Evolutionary conservation across 2,797 vertebrate genomes (phyloP).

Genomic region (Neostethus bicornis): DNA sequence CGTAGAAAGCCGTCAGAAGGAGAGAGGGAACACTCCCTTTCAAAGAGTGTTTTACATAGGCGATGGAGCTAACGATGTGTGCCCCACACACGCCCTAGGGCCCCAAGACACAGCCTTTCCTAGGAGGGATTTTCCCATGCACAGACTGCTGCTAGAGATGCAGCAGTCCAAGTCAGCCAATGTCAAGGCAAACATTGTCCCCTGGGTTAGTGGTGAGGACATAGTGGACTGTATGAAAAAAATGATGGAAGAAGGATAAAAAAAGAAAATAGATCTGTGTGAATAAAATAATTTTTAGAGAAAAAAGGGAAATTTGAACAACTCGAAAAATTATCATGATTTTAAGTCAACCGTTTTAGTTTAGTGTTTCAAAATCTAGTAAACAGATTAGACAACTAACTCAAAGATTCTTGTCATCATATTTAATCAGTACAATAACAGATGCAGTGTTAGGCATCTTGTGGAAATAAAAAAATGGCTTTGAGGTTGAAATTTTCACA

Average conservation of each 20-base stretch:
- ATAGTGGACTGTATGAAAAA: slow-evolving; percentile 85
- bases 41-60: slow-evolving; percentile 90
- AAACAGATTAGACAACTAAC: background rate
- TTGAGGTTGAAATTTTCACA: slow-evolving; percentile 12
- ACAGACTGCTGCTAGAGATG: slow-evolving; percentile 82
- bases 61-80: slow-evolving; percentile 92
- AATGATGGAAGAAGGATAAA: slow-evolving; percentile 75
- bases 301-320: slow-evolving; percentile 1
- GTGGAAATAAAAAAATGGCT: slow-evolving; percentile 13
- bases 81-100: slow-evolving; percentile 83
- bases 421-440: background rate
- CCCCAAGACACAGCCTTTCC: slow-evolving; percentile 86
- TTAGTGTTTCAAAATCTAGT: slow-evolving; percentile 6
- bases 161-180: slow-evolving; percentile 73
- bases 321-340: slow-evolving; percentile 20
- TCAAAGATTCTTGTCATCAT: background rate
- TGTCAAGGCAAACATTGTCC: slow-evolving; percentile 82
- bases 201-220: slow-evolving; percentile 86
- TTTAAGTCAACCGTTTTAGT: slow-evolving; percentile 21
- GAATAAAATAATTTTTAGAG: background rate
- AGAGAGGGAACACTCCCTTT: slow-evolving; percentile 81
- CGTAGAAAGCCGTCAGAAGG: slow-evolving; percentile 77
- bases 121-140: slow-evolving; percentile 89
- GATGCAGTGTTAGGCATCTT: slow-evolving; percentile 5
- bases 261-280: slow-evolving; percentile 18